Conservation (phyloP, 2,888 invertebrate species). For the Therioaphis trifolii region DNA sequence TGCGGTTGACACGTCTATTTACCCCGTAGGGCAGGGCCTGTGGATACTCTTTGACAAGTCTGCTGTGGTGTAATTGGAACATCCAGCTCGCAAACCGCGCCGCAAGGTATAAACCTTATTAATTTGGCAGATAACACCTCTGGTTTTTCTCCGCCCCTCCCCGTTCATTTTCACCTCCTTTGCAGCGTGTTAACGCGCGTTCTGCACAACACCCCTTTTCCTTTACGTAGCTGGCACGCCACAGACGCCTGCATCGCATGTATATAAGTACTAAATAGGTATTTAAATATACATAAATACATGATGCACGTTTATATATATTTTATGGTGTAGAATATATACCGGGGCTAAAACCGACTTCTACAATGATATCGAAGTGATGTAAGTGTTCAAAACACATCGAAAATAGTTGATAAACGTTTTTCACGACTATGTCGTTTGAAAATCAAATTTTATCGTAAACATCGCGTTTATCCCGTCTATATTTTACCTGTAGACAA, state of each 20-base stretch:
- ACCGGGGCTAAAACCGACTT: too few relatives aligned
- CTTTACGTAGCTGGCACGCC: neutral
- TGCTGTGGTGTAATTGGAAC: constrained; percentile 59
- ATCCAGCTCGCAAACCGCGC: constrained; percentile 28
- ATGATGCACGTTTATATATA: too few relatives aligned
- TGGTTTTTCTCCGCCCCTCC: constrained; percentile 15
- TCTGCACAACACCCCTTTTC: neutral
- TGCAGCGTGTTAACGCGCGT: neutral
- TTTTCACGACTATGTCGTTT: too few relatives aligned
- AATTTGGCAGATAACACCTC: constrained; percentile 58
- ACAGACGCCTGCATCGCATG: neutral
- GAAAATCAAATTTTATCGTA: too few relatives aligned
- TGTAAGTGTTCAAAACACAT: too few relatives aligned
- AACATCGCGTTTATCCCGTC: too few relatives aligned
- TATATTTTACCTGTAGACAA: too few relatives aligned
- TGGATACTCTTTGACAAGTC: constrained; percentile 62
- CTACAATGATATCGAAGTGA: too few relatives aligned
- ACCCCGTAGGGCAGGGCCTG: constrained; percentile 26
- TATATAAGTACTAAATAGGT: too few relatives aligned
- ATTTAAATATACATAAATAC: too few relatives aligned
- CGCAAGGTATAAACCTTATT: constrained; percentile 50
- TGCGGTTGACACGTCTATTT: constrained; percentile 62
- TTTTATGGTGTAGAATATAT: too few relatives aligned
- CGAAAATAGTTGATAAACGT: too few relatives aligned
- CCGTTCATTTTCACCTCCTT: neutral